phyloP scores from a whole-genome alignment of 2,113 vertebrate genomes.

The Gyps fulvus region DNA sequence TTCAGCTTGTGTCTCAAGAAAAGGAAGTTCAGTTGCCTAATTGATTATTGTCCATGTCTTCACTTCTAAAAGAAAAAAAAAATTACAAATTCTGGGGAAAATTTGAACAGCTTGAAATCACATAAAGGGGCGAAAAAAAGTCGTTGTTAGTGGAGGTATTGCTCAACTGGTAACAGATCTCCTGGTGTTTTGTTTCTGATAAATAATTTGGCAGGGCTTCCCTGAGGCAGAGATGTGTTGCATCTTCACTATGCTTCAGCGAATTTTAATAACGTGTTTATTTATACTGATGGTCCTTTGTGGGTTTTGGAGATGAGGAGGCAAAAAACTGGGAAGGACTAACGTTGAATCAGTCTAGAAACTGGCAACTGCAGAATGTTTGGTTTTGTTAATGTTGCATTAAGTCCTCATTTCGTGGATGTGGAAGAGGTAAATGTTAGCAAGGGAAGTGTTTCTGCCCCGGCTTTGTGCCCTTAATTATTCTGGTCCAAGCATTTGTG shows the following conservation, averaged over 20 bases:
- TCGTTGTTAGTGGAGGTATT: not conserved
- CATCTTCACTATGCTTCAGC: not conserved
- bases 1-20: not conserved
- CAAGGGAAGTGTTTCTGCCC: not conserved
- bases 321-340: not conserved
- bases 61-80: not conserved
- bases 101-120: not conserved
- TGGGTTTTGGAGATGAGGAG: not conserved
- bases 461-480: not conserved
- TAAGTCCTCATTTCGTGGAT: not conserved
- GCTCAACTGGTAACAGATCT: not conserved
- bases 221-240: not conserved
- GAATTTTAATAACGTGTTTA: not conserved
- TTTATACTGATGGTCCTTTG: not conserved
- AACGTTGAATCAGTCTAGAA: not conserved
- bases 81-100: not conserved
- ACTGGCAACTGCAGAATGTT: not conserved
- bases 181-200: not conserved
- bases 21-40: not conserved
- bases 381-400: not conserved
- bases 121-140: accelerated
- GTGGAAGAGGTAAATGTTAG: not conserved
- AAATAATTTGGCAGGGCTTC: not conserved
- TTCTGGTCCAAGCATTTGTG: not conserved
- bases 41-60: not conserved